phyloP scores from a whole-genome alignment of 2,888 invertebrate genomes.

The Rhagophthalmus giganteus region DNA sequence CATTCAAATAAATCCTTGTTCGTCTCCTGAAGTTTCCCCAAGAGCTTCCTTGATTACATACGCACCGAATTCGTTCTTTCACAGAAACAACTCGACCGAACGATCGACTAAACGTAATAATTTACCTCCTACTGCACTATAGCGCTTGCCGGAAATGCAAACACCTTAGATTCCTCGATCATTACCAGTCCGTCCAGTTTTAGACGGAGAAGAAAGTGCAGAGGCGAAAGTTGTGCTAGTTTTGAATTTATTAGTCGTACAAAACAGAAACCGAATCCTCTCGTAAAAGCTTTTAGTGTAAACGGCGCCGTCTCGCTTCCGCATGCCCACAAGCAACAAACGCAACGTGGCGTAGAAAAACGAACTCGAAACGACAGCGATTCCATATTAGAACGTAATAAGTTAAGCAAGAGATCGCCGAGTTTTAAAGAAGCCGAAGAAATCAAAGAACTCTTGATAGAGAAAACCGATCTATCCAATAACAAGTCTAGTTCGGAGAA shows the following conservation, averaged over 20 bases:
- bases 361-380: constrained; percentile 51
- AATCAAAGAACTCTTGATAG: constrained; percentile 47
- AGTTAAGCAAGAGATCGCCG: constrained; percentile 53
- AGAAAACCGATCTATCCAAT: constrained; percentile 57
- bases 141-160: constrained; percentile 55
- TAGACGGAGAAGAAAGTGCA: constrained; percentile 66
- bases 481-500: constrained; percentile 61
- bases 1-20: constrained; percentile 59
- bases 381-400: constrained; percentile 53
- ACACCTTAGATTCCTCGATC: constrained; percentile 56
- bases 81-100: constrained; percentile 45
- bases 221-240: constrained; percentile 66
- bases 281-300: constrained; percentile 49
- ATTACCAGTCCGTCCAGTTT: constrained; percentile 61
- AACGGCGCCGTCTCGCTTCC: constrained; percentile 39
- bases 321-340: constrained; percentile 40
- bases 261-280: constrained; percentile 40
- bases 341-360: constrained; percentile 49
- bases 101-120: constrained; percentile 45
- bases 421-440: constrained; percentile 56
- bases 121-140: constrained; percentile 62
- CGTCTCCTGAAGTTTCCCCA: constrained; percentile 55
- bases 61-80: constrained; percentile 57
- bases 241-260: constrained; percentile 63
- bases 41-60: constrained; percentile 58